Conservation (phyloP, 2,113 vertebrate species). For the Sprattus sprattus region DNA sequence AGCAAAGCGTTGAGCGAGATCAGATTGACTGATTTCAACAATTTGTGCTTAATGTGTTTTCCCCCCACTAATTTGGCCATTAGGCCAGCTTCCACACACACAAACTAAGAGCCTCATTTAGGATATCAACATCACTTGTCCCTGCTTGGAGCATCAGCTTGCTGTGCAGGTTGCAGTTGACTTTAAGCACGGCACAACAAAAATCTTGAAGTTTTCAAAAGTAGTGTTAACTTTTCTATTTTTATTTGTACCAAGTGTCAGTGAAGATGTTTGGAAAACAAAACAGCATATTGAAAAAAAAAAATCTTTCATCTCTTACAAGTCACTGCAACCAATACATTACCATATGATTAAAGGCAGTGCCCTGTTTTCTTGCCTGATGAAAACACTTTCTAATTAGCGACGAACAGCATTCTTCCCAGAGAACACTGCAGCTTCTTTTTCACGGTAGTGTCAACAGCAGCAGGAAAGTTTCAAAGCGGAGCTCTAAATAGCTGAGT, state of each 20-base stretch:
- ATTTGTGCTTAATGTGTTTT: slow-evolving; percentile 10
- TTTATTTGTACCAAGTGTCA: not conserved
- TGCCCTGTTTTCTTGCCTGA: slow-evolving; percentile 41
- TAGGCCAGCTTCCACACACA: not conserved
- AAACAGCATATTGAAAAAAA: slow-evolving; percentile 13
- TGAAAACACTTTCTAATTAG: slow-evolving; percentile 53
- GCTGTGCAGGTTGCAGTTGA: not conserved
- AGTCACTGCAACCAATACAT: slow-evolving; percentile 34
- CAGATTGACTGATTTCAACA: not conserved
- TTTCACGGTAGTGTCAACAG: slow-evolving; percentile 47
- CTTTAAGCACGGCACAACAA: not conserved
- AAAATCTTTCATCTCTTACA: slow-evolving; percentile 23
- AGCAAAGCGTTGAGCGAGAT: not conserved
- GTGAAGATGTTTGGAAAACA: slow-evolving; percentile 17
- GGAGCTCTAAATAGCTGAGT: slow-evolving; percentile 31
- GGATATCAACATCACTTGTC: not conserved
- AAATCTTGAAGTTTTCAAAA: not conserved
- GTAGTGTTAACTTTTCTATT: not conserved
- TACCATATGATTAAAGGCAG: slow-evolving; percentile 38
- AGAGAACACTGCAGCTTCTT: slow-evolving; percentile 18
- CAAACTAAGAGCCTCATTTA: not conserved
- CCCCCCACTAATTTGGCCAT: not conserved
- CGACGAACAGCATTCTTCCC: slow-evolving; percentile 28
- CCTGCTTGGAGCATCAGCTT: not conserved
- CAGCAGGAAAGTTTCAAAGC: slow-evolving; percentile 47